Conservation (phyloP, 2,113 vertebrate genomes). For the Hepsetus odoe region DNA sequence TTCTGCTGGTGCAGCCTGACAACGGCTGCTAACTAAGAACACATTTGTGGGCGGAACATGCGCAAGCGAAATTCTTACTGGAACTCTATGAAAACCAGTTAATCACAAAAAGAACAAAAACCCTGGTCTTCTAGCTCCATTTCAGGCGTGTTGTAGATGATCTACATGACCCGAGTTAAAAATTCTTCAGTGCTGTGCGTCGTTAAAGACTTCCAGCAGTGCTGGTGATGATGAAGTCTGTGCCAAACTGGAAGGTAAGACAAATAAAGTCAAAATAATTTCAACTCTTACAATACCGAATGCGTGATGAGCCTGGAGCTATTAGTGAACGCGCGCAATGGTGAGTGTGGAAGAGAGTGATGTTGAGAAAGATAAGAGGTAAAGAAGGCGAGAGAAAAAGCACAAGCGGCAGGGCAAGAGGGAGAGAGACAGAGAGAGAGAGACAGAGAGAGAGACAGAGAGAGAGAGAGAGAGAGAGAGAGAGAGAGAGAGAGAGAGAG, state of each 20-base stretch:
- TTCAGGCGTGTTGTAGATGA: background rate
- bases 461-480: slow-evolving; percentile 25
- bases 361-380: slow-evolving; percentile 8
- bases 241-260: slow-evolving; percentile 44
- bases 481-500: slow-evolving; percentile 40
- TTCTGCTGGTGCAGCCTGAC: too few species aligned
- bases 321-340: slow-evolving; percentile 36
- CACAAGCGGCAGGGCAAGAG: too few species aligned
- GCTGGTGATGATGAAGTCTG: slow-evolving; percentile 14
- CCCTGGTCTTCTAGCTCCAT: background rate
- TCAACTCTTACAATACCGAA: slow-evolving; percentile 33
- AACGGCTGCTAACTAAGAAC: too few species aligned
- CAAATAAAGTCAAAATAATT: slow-evolving; percentile 41
- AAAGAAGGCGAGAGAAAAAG: slow-evolving; percentile 27
- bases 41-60: too few species aligned
- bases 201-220: background rate
- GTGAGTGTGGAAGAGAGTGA: slow-evolving; percentile 19
- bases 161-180: background rate
- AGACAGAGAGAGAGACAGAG: slow-evolving; percentile 24
- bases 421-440: slow-evolving; percentile 26
- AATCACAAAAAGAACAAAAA: background rate
- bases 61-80: too few species aligned
- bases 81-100: background rate
- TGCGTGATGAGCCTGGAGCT: slow-evolving; percentile 32
- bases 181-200: background rate